Base-by-base conservation (phyloP, 2,888 invertebrate genomes). In the Ormyrus labotus region DNA sequence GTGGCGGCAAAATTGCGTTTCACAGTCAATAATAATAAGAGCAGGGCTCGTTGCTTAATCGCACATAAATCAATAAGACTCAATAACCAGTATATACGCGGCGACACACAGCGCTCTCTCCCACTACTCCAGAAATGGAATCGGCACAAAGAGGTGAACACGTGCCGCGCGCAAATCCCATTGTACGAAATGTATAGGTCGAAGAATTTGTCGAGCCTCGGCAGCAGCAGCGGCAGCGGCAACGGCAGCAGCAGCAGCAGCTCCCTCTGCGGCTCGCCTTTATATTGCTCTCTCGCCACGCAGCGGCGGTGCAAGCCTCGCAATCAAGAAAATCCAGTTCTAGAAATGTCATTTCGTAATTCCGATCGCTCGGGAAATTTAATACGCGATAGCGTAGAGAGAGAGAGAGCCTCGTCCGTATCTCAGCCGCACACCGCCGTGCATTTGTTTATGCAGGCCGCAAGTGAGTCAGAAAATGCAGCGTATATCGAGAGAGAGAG, bases 291-390 rank as follows among this genome's bases (percentile, higher is more conserved):
- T 34, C 34, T 13, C n/a, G 4, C 2, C 19, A 0, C 50, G 51
- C 19, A 48, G 55, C 50, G 51, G 51, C 19, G 48, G 19, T 51
- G 9, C 60, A 19, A 1, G 34, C 34, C 34, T 34, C 34, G 34
- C 57, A 47, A 72, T 67, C 53, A 48, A 73, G 65, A 65, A 65
- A 78, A 78, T 78, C 68, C 78, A 73, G 72, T 78, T 78, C 67
- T 72, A 51, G 47, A 78, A 51, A 47, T 67, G 60, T 53, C 58
- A 58, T 78, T 78, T 78, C 72, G 72, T 57, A 61, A 78, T 68
- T 73, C 67, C 51, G 53, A 5, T 50, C 9, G 13, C 69, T n/a
- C 69, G 64, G 64, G 73, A 73, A 64, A 73, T 65, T 73, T 73
- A 73, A 73, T 73, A 73, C 13, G n/a, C 34, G 34, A 34, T 34